Base-by-base conservation (phyloP, 2,113 vertebrate species). In the Benitochromis conjunctus region DNA sequence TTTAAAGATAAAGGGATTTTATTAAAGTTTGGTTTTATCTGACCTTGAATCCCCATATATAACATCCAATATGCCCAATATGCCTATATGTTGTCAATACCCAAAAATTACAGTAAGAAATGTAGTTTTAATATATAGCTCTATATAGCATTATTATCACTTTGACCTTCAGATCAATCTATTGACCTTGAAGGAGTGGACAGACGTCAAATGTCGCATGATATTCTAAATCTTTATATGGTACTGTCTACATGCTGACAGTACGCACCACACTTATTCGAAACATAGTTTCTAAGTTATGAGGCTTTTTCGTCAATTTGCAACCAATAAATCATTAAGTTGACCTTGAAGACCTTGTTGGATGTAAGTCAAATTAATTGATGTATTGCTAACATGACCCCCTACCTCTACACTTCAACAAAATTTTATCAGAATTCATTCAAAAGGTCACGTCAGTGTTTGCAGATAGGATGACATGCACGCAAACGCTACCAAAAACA, bases 341-440 rank as follows among this genome's bases (percentile, higher is more conserved):
- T 69, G 36, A 16, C 36, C 64, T 66, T 66, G 36, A n/a, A 66
- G 62, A 66, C 11, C 11, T 69, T 69, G 64, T 13, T 66, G 62
- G 34, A 66, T 66, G 4, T 66, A 41, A n/a, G 19, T 11, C 19
- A 66, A 21, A 66, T 66, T 7, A 64, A 4, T 41, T 21, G 41
- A 66, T 66, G 19, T 19, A 66, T 1, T 66, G 7, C 36, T 66
- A 66, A 66, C 36, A 41, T 66, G 19, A 21, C 6, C 9, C 9
- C 11, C 11, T 7, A 12, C n/a, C 19, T 66, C 31, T 21, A 64
- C 62, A 66, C 11, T 34, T 4, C 60, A 38, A 38, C 34, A 66
- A 66, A 41, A 13, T 38, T 8, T 38, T 2, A 64, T 64, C 19
- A 64, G 60, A 64, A 64, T 64, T 38, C 60, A 38, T 64, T 38